These are phyloP conservation scores for Neosalanx taihuensis DNA, from an alignment of 2,797 vertebrate species.

Conservation along the genomic window DNA sequence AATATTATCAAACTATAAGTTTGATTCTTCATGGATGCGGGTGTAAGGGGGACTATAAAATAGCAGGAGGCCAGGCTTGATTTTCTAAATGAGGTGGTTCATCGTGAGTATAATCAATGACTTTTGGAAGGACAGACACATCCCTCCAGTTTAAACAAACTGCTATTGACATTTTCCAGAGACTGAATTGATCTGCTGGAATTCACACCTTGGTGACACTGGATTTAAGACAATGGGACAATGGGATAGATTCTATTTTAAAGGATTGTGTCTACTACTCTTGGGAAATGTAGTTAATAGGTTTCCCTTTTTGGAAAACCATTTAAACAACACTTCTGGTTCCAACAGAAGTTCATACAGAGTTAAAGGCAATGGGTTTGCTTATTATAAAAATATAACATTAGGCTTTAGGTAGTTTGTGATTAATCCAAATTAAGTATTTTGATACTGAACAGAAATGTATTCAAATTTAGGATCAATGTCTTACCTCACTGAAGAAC, in stretches of 20 bases:
- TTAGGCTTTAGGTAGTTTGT: no score
- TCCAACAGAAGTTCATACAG: no score
- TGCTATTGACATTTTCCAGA: neutral
- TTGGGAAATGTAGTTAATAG: no score
- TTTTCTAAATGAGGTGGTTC: conserved; percentile 3
- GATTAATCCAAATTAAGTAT: no score
- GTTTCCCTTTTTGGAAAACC: no score
- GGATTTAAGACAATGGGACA: conserved; percentile 1
- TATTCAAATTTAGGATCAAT: neutral
- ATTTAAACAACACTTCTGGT: no score
- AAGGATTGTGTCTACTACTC: no score
- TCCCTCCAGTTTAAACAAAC: conserved; percentile 3
- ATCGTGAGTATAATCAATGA: conserved; percentile 9
- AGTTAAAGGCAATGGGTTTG: no score
- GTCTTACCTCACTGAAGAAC: neutral
- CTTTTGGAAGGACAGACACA: conserved; percentile 16
- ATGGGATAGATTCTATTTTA: no score
- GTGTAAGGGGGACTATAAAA: neutral
- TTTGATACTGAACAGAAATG: no score
- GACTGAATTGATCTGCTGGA: conserved; percentile 9
- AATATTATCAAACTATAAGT: neutral
- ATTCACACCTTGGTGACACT: neutral
- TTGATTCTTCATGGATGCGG: neutral
- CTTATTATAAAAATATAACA: no score
- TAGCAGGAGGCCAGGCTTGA: neutral